phyloP scores from a whole-genome alignment of 2,888 invertebrate species.

The Acanthoscelides obtectus region DNA sequence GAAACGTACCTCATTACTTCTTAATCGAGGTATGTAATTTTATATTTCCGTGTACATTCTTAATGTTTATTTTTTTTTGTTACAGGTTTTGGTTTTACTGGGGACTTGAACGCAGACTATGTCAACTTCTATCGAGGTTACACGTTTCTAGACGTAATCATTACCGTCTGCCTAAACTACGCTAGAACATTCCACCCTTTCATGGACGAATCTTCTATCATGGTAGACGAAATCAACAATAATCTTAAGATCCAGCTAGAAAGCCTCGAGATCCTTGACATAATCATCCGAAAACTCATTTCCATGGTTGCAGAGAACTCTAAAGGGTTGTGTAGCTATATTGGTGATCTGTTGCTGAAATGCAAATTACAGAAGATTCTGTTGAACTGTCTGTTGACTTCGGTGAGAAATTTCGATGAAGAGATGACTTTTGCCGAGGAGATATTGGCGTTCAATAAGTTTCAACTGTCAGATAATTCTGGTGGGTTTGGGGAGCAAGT shows the following conservation, averaged over 20 bases:
- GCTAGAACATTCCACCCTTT: constrained; percentile 75
- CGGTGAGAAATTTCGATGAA: constrained; percentile 60
- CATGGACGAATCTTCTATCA: constrained; percentile 62
- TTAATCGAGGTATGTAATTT: no score
- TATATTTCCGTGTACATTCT: no score
- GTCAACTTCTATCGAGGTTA: constrained; percentile 67
- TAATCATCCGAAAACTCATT: constrained; percentile 68
- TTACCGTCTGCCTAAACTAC: constrained; percentile 73
- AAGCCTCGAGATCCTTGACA: constrained; percentile 67
- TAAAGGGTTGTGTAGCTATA: constrained; percentile 71
- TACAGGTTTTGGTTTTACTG: constrained; percentile 55
- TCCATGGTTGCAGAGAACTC: constrained; percentile 72
- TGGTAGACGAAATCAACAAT: constrained; percentile 63
- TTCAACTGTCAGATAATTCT: constrained; percentile 53
- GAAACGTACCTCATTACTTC: no score
- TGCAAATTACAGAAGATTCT: constrained; percentile 82
- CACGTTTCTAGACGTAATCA: constrained; percentile 76
- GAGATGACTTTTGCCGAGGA: constrained; percentile 67
- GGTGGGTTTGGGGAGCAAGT: constrained; percentile 58
- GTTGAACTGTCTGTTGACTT: constrained; percentile 74
- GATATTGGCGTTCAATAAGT: constrained; percentile 69
- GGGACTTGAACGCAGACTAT: constrained; percentile 60
- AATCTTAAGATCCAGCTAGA: constrained; percentile 75
- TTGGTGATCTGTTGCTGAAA: constrained; percentile 66
- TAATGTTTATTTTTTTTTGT: neutral